Evolutionary conservation across 1,140 invertebrate species (phyloP), one percentile per base, ranked within the genome.

Genomic region (Drosophila melanica): DNA sequence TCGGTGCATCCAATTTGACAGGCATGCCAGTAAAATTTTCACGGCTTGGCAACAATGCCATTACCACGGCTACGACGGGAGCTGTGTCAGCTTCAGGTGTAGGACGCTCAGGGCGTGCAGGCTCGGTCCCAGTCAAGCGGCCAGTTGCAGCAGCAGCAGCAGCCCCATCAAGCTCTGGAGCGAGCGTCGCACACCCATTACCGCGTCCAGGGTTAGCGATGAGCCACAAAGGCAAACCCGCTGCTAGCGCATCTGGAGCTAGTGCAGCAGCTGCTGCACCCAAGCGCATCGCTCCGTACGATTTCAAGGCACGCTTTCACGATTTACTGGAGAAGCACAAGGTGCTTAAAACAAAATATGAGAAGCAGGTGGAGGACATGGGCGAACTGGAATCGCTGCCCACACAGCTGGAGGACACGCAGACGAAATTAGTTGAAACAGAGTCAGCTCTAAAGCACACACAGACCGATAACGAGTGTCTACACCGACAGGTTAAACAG

Each of bases 281-380:
- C 8, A 91, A 82, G 9, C 93, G 93, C 65, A 94, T 94, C 65
- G 92, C 94, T 4, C 92, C 93, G 0, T 94, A 94, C 79, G 94
- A 94, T 77, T 94, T 92, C 73, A 94, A 94, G 79, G 93, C 93
- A 10, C 92, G 93, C 39, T 94, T 93, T 77, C 93, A 93, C 89
- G 93, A 94, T 69, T 90, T 94, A 30, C 90, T 94, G 39, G 93
- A 94, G 73, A 94, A 94, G 75, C 93, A 94, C 74, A 94, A 94
- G 75, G 90, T 90, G 11, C 81, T 94, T 5, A 93, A 93, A 71
- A 79, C 82, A 20, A 93, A 94, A 75, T 92, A 92, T 74, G 93
- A 84, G 66, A 92, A 93, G 30, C 90, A 94, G 10, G 92, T 93
- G 81, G 93, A 94, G 37, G 92, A 93, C 65, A 92, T 94, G 82